Percentiles rank a stretch among this genome's conserved stretches.
Evolutionary conservation across 2,888 invertebrate species (phyloP).

Genomic region (Tetragonula carbonaria): DNA sequence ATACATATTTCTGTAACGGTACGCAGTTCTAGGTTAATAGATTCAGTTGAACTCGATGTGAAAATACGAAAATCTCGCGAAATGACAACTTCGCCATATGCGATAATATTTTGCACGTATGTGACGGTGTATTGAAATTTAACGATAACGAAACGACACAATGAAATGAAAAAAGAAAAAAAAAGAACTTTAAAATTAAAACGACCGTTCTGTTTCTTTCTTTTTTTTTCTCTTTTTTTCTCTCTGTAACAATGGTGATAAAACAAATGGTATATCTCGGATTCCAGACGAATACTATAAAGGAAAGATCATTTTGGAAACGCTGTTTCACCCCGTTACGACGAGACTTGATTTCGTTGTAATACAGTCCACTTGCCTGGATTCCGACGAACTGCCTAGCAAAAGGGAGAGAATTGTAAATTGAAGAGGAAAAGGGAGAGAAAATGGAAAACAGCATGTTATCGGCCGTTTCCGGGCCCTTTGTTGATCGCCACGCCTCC

Average conservation of each 20-base stretch:
- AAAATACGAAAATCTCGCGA: neutral
- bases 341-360: slow-evolving; percentile 40
- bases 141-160: slow-evolving; percentile 1
- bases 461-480: slow-evolving; percentile 74
- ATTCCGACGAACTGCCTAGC: slow-evolving; percentile 55
- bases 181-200: slow-evolving; percentile 4
- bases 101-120: neutral
- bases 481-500: slow-evolving; percentile 72
- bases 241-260: slow-evolving; percentile 48
- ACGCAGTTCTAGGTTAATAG: slow-evolving; percentile 29
- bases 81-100: neutral
- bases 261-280: slow-evolving; percentile 61
- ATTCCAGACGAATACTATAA: slow-evolving; percentile 57
- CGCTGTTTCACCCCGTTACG: slow-evolving; percentile 33
- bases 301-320: slow-evolving; percentile 31
- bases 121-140: neutral
- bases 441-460: slow-evolving; percentile 69
- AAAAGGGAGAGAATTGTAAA: slow-evolving; percentile 24
- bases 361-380: slow-evolving; percentile 47
- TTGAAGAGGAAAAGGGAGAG: slow-evolving; percentile 49
- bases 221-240: no score
- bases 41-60: slow-evolving; percentile 1
- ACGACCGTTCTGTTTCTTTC: slow-evolving; percentile 18
- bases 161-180: neutral
- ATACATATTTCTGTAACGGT: slow-evolving; percentile 18